Percentiles rank a stretch among this genome's conserved stretches.
phyloP scores from a whole-genome alignment of 2,888 invertebrate genomes.

The Agrochola circellaris region DNA sequence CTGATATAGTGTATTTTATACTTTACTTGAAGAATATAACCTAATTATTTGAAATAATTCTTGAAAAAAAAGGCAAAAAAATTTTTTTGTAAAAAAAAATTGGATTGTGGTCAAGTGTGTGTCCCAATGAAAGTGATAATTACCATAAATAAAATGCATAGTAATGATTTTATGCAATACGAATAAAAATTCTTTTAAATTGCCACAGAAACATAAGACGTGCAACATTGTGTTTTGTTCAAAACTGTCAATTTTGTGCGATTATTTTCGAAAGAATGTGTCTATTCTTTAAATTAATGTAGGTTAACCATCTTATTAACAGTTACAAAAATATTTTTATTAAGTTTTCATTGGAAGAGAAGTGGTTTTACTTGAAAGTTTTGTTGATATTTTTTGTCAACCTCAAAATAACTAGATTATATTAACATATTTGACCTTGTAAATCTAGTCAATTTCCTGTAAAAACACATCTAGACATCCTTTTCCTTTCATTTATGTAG shows the following conservation, averaged over 20 bases:
- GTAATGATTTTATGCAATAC: no score
- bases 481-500: conserved; percentile 35
- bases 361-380: conserved; percentile 22
- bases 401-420: neutral
- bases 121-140: neutral
- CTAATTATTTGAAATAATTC: neutral
- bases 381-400: conserved; percentile 3
- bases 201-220: no score
- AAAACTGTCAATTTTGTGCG: no score
- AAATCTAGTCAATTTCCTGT: neutral
- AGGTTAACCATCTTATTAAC: no score
- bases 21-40: conserved; percentile 16
- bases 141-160: neutral
- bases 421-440: conserved; percentile 17
- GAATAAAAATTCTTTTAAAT: no score
- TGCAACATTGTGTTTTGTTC: no score
- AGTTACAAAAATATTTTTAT: conserved; percentile 7
- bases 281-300: no score
- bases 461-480: conserved; percentile 16
- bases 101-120: neutral
- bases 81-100: neutral
- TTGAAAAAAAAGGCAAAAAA: rapidly evolving
- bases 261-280: no score
- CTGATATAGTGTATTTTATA: conserved; percentile 34
- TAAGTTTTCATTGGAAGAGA: neutral